Percentiles rank a stretch among this genome's conserved stretches.
These are phyloP conservation scores for Phrynocephalus guinanensis DNA, from an alignment of 2,797 vertebrate genomes.

Conservation along the genomic window DNA sequence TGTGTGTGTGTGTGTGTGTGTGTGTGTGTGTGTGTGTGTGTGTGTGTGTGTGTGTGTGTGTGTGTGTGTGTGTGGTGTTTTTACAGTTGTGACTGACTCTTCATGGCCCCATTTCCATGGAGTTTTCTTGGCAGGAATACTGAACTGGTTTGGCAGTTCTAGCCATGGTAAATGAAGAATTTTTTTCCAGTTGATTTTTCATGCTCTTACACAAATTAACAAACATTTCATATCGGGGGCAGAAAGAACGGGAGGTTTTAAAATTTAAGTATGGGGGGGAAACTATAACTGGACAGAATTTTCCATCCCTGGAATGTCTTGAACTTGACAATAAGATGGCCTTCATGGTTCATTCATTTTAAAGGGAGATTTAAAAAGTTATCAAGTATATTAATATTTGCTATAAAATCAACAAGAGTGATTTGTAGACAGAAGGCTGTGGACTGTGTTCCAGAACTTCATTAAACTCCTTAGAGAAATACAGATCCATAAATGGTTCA, in stretches of 20 bases:
- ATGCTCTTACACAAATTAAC: neutral
- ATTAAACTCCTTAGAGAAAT: slow-evolving; percentile 8
- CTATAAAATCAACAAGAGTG: slow-evolving; percentile 15
- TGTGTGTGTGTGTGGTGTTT: too few species aligned
- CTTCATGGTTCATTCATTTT: neutral
- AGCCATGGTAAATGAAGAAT: neutral
- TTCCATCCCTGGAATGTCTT: neutral
- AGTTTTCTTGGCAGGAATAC: too few species aligned
- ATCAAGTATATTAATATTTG: slow-evolving; percentile 13
- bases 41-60: too few species aligned
- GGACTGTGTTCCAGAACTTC: slow-evolving; percentile 1
- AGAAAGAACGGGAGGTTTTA: neutral
- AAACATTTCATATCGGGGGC: neutral
- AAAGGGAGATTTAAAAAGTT: neutral
- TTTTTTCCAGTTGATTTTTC: neutral
- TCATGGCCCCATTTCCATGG: too few species aligned
- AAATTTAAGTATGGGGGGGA: neutral
- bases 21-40: too few species aligned
- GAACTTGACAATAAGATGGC: accelerated
- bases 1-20: too few species aligned
- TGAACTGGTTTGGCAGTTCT: neutral
- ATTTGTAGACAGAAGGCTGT: slow-evolving; percentile 11
- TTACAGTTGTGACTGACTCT: too few species aligned
- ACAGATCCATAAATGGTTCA: neutral
- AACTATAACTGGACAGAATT: neutral